Percentiles rank a stretch among this genome's conserved stretches.
Evolutionary conservation across 2,797 vertebrate species (phyloP).

Genomic region (Trachurus trachurus): DNA sequence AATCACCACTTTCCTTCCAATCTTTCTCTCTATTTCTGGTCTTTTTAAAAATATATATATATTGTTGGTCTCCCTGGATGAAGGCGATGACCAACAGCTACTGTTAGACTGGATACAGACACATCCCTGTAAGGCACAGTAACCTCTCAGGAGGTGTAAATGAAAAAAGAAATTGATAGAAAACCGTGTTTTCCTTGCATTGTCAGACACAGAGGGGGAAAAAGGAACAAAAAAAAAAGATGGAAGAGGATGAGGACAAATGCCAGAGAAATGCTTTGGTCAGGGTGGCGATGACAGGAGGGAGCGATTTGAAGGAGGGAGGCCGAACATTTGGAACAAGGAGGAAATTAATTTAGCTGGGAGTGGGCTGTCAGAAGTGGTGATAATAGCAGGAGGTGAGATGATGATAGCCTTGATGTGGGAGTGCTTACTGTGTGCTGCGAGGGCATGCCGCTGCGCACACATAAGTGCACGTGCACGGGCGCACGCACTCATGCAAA

Average conservation of each 20-base stretch:
- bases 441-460: constrained; percentile 49
- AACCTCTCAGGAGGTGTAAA: constrained; percentile 50
- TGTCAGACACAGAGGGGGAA: constrained; percentile 28
- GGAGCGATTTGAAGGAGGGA: constrained; percentile 60
- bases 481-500: constrained; percentile 13
- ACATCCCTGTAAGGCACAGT: constrained; percentile 47
- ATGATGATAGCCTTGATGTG: constrained; percentile 79
- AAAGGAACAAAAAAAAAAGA: constrained; percentile 28
- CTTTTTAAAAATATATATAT: not conserved
- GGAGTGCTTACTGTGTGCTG: constrained; percentile 59
- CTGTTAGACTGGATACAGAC: constrained; percentile 40
- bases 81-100: constrained; percentile 39
- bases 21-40: constrained; percentile 33
- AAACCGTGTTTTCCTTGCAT: constrained; percentile 56
- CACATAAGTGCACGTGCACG: constrained; percentile 9
- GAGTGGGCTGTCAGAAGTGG: constrained; percentile 81
- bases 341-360: constrained; percentile 83
- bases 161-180: constrained; percentile 29
- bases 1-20: constrained; percentile 57
- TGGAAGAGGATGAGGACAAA: constrained; percentile 31
- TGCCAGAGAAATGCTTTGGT: constrained; percentile 67
- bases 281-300: constrained; percentile 66
- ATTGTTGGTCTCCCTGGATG: constrained; percentile 35
- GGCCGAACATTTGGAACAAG: constrained; percentile 62
- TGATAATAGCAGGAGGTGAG: constrained; percentile 78